These are phyloP conservation scores for Sitodiplosis mosellana DNA, from an alignment of 1,140 invertebrate species.

Conservation along the genomic window DNA sequence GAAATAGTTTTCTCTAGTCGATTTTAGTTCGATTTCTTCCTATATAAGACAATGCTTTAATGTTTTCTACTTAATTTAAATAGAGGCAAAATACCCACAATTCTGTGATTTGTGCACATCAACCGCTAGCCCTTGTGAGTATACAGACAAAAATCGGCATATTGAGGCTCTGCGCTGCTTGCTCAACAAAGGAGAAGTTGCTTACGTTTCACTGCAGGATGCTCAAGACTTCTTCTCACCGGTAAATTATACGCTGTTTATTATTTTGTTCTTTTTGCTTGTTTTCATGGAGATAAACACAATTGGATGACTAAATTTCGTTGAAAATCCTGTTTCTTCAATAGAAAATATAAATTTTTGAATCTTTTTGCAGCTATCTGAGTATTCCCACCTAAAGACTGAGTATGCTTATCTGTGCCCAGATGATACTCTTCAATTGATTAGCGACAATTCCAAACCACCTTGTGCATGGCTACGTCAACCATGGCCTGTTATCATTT, in stretches of 20 bases:
- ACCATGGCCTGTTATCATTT: constrained; percentile 33
- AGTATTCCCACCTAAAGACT: neutral
- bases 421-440: constrained; percentile 32
- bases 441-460: constrained; percentile 7
- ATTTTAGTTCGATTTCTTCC: constrained; percentile 1
- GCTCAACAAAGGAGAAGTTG: constrained; percentile 27
- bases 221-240: constrained; percentile 14
- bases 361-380: too few species aligned
- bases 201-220: constrained; percentile 28
- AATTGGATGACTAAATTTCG: too few species aligned
- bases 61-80: constrained; percentile 8
- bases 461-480: constrained; percentile 39
- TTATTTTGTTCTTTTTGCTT: too few species aligned
- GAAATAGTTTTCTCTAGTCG: too few species aligned
- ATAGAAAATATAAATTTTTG: too few species aligned
- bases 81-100: constrained; percentile 29
- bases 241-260: neutral
- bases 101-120: constrained; percentile 30
- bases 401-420: constrained; percentile 34
- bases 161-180: constrained; percentile 30
- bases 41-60: constrained; percentile 4
- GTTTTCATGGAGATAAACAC: too few species aligned
- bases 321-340: too few species aligned
- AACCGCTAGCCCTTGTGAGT: constrained; percentile 16
- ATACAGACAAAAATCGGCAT: constrained; percentile 13